Evolutionary conservation across 1,140 invertebrate genomes (phyloP).

Genomic region (Teleogryllus occipitalis): DNA sequence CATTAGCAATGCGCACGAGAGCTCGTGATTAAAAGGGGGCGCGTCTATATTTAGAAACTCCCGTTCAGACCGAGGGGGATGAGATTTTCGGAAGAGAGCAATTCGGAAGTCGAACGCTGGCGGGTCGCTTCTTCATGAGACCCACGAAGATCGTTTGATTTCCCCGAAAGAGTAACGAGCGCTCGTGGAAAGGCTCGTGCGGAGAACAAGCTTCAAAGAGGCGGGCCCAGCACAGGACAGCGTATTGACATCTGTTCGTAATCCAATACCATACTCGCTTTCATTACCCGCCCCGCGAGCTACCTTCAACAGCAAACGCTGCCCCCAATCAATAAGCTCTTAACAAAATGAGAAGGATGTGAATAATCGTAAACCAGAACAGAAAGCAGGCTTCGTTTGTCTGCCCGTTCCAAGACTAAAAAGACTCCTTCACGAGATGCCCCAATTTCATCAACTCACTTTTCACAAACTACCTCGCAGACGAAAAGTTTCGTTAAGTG

Average conservation of each 20-base stretch:
- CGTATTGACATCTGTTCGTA: background rate
- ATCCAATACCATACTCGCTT: background rate
- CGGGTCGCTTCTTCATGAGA: background rate
- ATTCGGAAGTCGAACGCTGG: background rate
- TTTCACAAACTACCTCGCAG: background rate
- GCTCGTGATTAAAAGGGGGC: background rate
- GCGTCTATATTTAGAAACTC: background rate
- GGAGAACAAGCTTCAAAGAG: too few relatives aligned
- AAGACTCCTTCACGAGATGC: background rate
- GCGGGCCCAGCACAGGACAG: background rate
- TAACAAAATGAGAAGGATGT: background rate
- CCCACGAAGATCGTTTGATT: background rate
- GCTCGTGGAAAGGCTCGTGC: too few relatives aligned
- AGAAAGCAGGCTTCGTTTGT: background rate
- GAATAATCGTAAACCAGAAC: constrained; percentile 1
- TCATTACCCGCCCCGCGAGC: background rate
- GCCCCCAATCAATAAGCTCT: background rate
- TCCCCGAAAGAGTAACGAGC: too few relatives aligned
- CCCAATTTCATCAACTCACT: background rate
- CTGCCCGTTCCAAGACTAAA: background rate
- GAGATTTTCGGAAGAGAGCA: background rate
- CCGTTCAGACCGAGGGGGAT: background rate
- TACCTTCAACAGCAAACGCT: background rate
- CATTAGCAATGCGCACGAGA: background rate
- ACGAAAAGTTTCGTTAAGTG: too few relatives aligned